These are phyloP conservation scores for Strigops habroptila DNA, from an alignment of 2,113 vertebrate genomes.

Conservation along the genomic window DNA sequence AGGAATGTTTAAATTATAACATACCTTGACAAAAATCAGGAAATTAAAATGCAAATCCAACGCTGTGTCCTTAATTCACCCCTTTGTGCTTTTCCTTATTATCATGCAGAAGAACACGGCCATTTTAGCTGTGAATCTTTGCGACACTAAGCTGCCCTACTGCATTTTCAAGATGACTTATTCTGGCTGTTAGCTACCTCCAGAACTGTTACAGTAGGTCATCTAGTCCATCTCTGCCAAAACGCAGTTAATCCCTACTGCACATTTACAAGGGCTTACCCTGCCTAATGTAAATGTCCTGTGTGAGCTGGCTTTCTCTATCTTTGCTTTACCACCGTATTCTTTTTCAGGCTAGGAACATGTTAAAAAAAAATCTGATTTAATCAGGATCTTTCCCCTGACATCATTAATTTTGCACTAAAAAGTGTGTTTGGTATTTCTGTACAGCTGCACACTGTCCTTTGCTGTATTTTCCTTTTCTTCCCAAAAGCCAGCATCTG, in stretches of 20 bases:
- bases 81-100: not conserved
- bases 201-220: not conserved
- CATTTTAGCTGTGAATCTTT: not conserved
- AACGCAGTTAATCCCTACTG: not conserved
- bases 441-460: not conserved
- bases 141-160: not conserved
- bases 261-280: not conserved
- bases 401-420: not conserved
- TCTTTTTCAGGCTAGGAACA: not conserved
- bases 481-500: not conserved
- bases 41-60: slow-evolving; percentile 7
- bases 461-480: not conserved
- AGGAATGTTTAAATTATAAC: not conserved
- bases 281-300: not conserved
- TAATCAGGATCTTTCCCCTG: not conserved
- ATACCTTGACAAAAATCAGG: not conserved
- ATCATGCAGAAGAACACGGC: not conserved
- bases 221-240: not conserved
- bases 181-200: not conserved
- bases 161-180: slow-evolving; percentile 34
- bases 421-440: not conserved
- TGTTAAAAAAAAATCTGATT: not conserved
- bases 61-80: slow-evolving; percentile 4
- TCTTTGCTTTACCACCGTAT: not conserved
- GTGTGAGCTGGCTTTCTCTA: not conserved